A percentile compares a stretch with the other conserved stretches of the same genome.
phyloP scores from a whole-genome alignment of 2,797 vertebrate genomes.

The Threskiornis aethiopicus region DNA sequence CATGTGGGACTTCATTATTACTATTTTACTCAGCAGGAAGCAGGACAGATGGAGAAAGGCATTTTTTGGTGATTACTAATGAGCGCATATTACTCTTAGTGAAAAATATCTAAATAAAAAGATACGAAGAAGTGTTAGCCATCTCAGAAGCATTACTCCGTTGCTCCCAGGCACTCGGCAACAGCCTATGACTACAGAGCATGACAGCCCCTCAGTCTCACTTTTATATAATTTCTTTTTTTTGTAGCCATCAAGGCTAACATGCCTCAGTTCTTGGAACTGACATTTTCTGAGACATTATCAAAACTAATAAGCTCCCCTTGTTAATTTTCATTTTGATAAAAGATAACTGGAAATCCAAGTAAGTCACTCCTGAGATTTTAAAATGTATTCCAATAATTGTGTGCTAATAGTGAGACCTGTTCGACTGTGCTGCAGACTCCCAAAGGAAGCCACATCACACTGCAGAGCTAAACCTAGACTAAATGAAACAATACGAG shows the following conservation, averaged over 20 bases:
- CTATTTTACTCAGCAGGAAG: not conserved
- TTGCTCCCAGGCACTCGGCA: not conserved
- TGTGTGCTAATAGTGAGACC: not conserved
- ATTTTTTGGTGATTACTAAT: not conserved
- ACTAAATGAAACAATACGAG: not conserved
- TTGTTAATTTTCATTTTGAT: not conserved
- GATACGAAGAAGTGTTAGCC: not conserved
- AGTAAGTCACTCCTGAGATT: not conserved
- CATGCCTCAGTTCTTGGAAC: not conserved
- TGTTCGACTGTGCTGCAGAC: not conserved
- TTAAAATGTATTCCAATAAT: not conserved
- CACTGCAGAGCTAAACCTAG: not conserved
- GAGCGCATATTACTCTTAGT: not conserved
- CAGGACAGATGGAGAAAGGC: not conserved
- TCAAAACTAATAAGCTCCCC: not conserved
- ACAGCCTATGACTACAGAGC: not conserved
- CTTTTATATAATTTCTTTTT: not conserved
- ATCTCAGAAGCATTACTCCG: not conserved
- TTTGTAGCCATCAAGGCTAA: not conserved
- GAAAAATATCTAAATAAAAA: not conserved
- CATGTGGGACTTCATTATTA: not conserved
- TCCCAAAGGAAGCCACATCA: not conserved
- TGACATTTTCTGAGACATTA: not conserved
- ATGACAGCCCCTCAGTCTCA: not conserved
- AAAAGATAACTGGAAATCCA: not conserved